Evolutionary conservation across 2,888 invertebrate genomes (phyloP).

Genomic region (Morpho deidamia): DNA sequence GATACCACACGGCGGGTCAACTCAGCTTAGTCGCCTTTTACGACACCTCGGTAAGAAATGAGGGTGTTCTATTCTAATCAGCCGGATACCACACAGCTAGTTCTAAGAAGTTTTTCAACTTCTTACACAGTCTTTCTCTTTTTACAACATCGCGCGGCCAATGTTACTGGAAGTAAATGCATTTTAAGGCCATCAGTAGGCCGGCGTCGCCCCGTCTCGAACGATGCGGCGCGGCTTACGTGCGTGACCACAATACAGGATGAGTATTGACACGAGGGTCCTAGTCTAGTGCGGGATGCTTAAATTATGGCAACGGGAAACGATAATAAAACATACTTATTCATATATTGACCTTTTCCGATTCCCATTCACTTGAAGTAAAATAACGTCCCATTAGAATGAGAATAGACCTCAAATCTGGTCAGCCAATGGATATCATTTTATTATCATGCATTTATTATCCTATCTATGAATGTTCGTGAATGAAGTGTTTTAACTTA

Average conservation of each 20-base stretch:
- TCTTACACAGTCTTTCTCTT: neutral
- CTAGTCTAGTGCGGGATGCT: conserved; percentile 5
- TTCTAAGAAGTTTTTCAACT: too few relatives aligned
- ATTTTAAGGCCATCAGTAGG: conserved; percentile 18
- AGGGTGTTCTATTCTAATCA: too few relatives aligned
- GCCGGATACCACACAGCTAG: too few relatives aligned
- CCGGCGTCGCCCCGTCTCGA: conserved; percentile 25
- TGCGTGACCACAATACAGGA: conserved; percentile 21
- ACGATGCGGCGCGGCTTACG: conserved; percentile 4
- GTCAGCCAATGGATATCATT: too few relatives aligned
- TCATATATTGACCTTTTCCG: conserved; percentile 1
- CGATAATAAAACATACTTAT: neutral
- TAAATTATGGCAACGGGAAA: conserved; percentile 6
- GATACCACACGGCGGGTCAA: too few relatives aligned
- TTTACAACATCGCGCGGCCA: neutral
- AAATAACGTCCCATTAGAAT: too few relatives aligned
- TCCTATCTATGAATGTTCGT: too few relatives aligned
- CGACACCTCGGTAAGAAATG: too few relatives aligned
- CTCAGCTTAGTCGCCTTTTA: too few relatives aligned
- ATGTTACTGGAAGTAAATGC: conserved; percentile 5
- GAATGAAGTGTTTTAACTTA: too few relatives aligned
- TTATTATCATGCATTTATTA: too few relatives aligned
- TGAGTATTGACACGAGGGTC: conserved; percentile 4
- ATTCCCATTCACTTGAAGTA: neutral
- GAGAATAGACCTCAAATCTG: too few relatives aligned